Conservation (phyloP, 2,113 vertebrate species). For the Aviceda subcristata region DNA sequence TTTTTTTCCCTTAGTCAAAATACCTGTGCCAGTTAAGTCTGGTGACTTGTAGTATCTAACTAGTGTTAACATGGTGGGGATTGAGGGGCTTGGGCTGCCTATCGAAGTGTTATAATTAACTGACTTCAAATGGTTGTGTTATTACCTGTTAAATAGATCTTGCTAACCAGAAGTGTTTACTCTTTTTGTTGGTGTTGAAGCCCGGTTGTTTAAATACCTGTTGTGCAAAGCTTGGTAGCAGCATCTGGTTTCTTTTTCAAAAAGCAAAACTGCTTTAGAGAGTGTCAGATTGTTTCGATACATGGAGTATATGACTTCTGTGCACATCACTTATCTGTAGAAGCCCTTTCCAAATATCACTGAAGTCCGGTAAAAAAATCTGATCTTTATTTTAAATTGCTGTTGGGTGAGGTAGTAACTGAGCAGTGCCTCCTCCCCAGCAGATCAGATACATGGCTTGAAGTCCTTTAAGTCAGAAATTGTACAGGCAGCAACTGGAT, state of each 20-base stretch:
- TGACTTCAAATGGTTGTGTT: neutral
- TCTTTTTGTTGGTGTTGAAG: neutral
- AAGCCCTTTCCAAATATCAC: neutral
- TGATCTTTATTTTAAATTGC: neutral
- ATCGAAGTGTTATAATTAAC: neutral
- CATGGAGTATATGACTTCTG: rapidly evolving
- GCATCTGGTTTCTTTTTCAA: neutral
- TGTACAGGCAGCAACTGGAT: neutral
- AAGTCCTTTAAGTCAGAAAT: neutral
- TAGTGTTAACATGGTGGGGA: neutral
- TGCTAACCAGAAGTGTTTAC: neutral
- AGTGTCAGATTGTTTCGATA: neutral
- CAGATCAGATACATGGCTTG: neutral
- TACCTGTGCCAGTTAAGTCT: neutral
- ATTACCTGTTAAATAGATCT: neutral
- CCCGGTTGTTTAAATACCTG: neutral
- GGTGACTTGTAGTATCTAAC: neutral
- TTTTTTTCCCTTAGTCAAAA: neutral
- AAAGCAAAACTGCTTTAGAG: neutral
- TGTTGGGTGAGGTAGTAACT: neutral
- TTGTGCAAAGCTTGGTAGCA: neutral
- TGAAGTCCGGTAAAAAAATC: neutral
- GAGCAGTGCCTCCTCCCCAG: neutral
- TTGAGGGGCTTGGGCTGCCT: neutral
- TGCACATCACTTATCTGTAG: neutral